Evolutionary conservation across 1,140 invertebrate species (phyloP), one percentile per base, ranked within the genome.

Genomic region (Stegodyphus mimosarum): DNA sequence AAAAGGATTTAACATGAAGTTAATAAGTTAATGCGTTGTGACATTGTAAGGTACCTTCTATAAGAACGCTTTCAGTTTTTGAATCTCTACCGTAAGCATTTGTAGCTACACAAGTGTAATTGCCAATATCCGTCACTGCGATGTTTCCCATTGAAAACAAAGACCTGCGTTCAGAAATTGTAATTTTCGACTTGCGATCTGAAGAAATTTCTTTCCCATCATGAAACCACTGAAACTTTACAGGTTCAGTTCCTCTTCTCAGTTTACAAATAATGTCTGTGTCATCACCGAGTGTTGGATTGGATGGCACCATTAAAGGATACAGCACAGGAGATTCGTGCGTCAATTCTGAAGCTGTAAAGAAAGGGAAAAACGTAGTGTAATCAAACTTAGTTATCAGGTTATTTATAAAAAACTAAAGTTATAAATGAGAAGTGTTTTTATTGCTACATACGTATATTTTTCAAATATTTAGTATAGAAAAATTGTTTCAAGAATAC

Each of bases 61-160:
- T 73, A 9, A 63, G 11, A 6, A 88, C 6, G 17, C 13, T 51
- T 18, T 50, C 79, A n/a, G 72, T 72, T 60, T 33, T 74, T 17
- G 71, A 70, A 67, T 89, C 88, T 10, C 71, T 63, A 52, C 89
- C 89, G 69, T 87, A 79, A 11, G 84, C 66, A 71, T 90, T 90
- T 48, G 55, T 51, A 10, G 87, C 89, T 9, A 81, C 67, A 72
- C 89, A 90, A 1, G 89, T 89, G 74, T 90, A 90, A 71, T 89
- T 88, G 15, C 88, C 89, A 51, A 88, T 85, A 70, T 90, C 89
- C 6, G 48, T 49, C 18, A 52, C 15, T 13, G 17, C 13, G 7
- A 87, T 50, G n/a, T 78, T 70, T 11, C 64, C 73, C 11, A 86
- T 80, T 2, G 6, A 13, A 9, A 53, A 70, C 5, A n/a, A 10